phyloP scores from a whole-genome alignment of 2,888 invertebrate genomes.

The Melinaea menophilus region DNA sequence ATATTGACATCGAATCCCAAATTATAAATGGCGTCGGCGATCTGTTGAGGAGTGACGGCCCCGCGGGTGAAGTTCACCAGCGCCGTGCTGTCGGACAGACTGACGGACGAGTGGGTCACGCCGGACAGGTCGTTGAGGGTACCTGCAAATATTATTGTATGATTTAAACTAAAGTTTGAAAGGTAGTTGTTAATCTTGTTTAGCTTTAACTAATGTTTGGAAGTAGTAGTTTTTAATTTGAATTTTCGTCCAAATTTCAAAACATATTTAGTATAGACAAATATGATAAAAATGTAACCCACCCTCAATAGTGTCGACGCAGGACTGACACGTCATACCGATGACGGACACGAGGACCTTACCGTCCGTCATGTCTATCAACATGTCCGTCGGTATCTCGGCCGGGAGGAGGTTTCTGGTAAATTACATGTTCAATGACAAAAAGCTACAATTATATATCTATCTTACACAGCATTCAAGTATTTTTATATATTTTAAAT shows the following conservation, averaged over 20 bases:
- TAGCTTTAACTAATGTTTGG: no score
- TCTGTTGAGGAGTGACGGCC: slow-evolving; percentile 72
- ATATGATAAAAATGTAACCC: slow-evolving; percentile 16
- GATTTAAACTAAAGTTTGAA: no score
- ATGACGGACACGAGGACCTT: slow-evolving; percentile 71
- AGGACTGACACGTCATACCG: slow-evolving; percentile 95
- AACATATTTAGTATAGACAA: no score
- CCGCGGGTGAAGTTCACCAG: slow-evolving; percentile 76
- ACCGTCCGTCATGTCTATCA: slow-evolving; percentile 63
- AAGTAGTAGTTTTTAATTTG: no score
- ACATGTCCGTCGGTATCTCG: slow-evolving; percentile 63
- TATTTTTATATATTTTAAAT: no score
- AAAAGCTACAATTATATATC: not conserved
- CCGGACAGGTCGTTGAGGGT: slow-evolving; percentile 81
- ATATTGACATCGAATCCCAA: slow-evolving; percentile 86
- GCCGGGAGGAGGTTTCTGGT: slow-evolving; percentile 61
- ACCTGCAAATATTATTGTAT: slow-evolving; percentile 51
- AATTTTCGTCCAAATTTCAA: no score
- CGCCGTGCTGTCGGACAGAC: slow-evolving; percentile 81
- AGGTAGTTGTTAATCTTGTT: not conserved
- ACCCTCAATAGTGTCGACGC: slow-evolving; percentile 92
- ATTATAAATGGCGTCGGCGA: slow-evolving; percentile 84
- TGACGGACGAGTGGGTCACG: slow-evolving; percentile 78
- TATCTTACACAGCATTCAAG: no score
- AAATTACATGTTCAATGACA: slow-evolving; percentile 7